Conservation (phyloP, 2,113 vertebrate species). For the Ptychochromis oligacanthus region DNA sequence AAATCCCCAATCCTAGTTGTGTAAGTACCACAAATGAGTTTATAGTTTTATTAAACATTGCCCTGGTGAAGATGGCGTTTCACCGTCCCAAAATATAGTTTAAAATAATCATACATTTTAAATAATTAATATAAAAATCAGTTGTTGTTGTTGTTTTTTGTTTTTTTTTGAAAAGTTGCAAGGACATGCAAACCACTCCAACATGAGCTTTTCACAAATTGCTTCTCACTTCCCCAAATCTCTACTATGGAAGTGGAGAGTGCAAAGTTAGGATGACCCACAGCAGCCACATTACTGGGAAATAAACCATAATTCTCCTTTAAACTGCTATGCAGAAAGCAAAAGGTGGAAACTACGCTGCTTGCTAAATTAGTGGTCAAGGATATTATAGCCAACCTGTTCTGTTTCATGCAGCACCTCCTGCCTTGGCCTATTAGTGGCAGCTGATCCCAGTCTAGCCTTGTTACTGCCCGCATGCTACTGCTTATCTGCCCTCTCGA, state of each 20-base stretch:
- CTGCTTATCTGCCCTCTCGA: conserved; percentile 12
- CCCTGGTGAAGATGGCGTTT: no score
- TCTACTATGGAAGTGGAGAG: not conserved
- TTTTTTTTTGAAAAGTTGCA: rapidly evolving
- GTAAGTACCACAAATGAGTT: no score
- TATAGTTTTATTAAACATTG: no score
- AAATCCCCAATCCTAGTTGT: no score
- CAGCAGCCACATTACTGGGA: not conserved
- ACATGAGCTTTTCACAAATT: not conserved
- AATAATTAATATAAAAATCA: not conserved
- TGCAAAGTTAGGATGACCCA: not conserved
- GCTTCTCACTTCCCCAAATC: not conserved
- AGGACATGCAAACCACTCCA: not conserved
- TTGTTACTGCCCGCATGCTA: not conserved
- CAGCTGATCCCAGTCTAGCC: conserved; percentile 12
- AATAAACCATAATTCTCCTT: not conserved
- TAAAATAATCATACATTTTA: not conserved
- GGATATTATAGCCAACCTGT: not conserved
- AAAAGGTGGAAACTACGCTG: not conserved
- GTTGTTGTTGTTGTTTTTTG: no score
- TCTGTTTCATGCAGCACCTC: not conserved
- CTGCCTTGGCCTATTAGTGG: not conserved
- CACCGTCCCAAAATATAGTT: no score
- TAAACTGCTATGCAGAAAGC: not conserved
- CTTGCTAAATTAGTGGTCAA: not conserved